A percentile compares a stretch with the other conserved stretches of the same genome.
Conservation (phyloP, 2,888 invertebrate genomes). For the Balanococcus diminutus region DNA sequence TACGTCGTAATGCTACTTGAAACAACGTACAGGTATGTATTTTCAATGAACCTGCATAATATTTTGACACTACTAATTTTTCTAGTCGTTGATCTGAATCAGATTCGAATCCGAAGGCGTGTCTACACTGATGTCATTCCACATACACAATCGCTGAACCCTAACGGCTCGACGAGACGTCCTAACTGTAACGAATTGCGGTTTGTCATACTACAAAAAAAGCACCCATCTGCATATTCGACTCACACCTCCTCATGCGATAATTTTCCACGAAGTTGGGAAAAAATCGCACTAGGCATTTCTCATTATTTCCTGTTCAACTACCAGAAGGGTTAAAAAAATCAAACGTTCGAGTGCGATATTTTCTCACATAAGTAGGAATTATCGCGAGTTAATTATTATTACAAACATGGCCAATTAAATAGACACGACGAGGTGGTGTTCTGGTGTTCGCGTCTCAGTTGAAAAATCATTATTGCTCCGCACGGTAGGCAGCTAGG, state of each 20-base stretch:
- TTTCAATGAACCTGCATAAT: neutral
- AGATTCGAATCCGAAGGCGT: neutral
- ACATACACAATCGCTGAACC: conserved; percentile 1
- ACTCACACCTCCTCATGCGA: neutral
- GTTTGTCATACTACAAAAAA: neutral
- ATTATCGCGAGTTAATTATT: neutral
- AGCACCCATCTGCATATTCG: neutral
- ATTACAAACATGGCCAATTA: conserved; percentile 22
- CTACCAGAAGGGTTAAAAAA: neutral
- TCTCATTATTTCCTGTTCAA: neutral
- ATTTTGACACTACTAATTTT: conserved; percentile 27
- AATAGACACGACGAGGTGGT: neutral
- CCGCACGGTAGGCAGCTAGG: neutral
- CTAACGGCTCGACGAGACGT: neutral
- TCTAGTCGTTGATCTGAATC: conserved; percentile 13
- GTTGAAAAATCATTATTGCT: neutral
- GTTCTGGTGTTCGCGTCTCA: neutral
- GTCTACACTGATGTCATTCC: neutral
- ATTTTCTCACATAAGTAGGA: neutral
- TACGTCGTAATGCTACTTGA: neutral
- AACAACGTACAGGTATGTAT: neutral
- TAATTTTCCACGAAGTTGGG: neutral
- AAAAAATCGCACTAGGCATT: neutral
- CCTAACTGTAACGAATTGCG: neutral
- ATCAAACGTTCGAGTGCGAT: neutral